These are phyloP conservation scores for Onychomys torridus DNA, from an alignment of 2,797 vertebrate genomes.

Conservation along the genomic window DNA sequence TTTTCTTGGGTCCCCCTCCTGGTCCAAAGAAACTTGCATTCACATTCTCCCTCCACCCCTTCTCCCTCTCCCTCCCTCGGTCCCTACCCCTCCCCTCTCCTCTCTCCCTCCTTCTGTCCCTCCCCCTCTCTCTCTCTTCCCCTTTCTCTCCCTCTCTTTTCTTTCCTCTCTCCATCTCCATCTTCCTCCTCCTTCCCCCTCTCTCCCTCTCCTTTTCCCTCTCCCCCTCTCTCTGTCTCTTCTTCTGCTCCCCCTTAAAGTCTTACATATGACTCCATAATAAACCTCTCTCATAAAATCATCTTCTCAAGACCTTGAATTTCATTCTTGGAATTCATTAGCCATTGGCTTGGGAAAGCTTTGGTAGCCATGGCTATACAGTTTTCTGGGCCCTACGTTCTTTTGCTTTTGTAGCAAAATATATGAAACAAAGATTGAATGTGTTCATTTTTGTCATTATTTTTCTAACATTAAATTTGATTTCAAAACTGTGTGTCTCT, in stretches of 20 bases:
- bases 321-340: neutral
- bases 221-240: neutral
- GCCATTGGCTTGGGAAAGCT: neutral
- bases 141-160: neutral
- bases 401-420: no score
- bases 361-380: neutral
- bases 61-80: neutral
- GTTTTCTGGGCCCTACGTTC: neutral
- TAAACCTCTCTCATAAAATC: neutral
- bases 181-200: no score
- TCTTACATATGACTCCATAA: neutral
- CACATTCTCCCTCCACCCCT: no score
- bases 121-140: accelerated
- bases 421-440: neutral
- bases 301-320: neutral
- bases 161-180: no score
- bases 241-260: neutral
- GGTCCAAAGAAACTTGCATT: neutral
- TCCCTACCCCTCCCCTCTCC: no score
- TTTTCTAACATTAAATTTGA: conserved; percentile 28
- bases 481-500: conserved; percentile 9
- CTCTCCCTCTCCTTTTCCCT: neutral
- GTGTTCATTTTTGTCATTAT: neutral
- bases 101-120: neutral
- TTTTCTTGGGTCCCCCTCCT: neutral